Evolutionary conservation across 64 coral and sea anemone species (phyloP), one percentile per base, ranked within the genome.

Genomic region (Acropora yongei): DNA sequence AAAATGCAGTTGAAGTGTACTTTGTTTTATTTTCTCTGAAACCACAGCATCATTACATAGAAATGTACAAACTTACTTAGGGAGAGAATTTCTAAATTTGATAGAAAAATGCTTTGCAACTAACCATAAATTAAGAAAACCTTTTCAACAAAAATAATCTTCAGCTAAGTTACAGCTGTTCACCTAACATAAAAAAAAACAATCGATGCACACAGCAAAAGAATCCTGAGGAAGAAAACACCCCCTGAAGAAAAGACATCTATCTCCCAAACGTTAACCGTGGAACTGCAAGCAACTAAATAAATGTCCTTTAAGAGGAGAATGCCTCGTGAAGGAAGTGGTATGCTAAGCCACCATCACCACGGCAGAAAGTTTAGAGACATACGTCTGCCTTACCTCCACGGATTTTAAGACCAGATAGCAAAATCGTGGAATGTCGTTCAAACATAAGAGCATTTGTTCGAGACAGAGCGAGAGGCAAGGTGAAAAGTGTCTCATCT

Each of bases 31-130:
- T 30, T 30, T 30, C 30, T 30, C 30, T 30, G 30, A 30, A 30
- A 30, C 30, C 30, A 30, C 30, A 30, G 30, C 30, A 30, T 30
- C 30, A 30, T 30, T 30, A 30, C 30, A 30, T 30, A 30, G 30
- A 30, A 30, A 30, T 30, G 30, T 30, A 30, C 30, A 30, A 30
- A 30, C 30, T 30, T 30, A 30, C 30, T 30, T 30, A 30, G 68
- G 68, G 39, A 72, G 68, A 72, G 8, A 8, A 72, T 72, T 72
- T 72, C 68, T 8, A 72, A 72, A 72, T 72, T 72, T 72, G 68
- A 72, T 72, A 5, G 68, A 72, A 20, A 72, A 3, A n/a, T 8
- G 14, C 39, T 72, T 30, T 30, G 30, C 30, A 30, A 30, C 30
- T 30, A 30, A 30, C 30, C 30, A 30, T 30, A 30, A 30, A 30